Base-by-base conservation (phyloP, 2,888 invertebrate genomes). In the Chrysodeixis includens region DNA sequence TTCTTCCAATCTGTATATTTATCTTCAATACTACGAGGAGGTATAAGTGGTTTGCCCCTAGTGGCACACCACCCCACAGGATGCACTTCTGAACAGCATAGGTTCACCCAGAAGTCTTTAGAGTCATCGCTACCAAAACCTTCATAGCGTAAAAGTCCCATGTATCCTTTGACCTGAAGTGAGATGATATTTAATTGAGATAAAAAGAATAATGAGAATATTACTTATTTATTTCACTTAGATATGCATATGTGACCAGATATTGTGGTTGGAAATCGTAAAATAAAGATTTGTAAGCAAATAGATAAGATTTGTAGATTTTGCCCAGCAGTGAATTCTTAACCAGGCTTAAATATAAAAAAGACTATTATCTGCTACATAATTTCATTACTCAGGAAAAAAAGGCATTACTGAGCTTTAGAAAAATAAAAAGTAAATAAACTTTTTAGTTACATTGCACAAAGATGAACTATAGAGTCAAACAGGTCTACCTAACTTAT, bases 31-130 rank as follows among this genome's bases (percentile, higher is more conserved):
- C 97, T 97, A 89, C 97, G 97, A 12, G 99, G 99, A 18, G 99
- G 99, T 89, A 99, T 99, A 9, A 99, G 95, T 1, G 99, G 99
- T 89, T 99, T 99, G 32, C 99, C 99, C 69, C 99, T 96, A 0
- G 98, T 98, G 4, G 99, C 99, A 93, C 99, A 99, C 99, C 99
- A 99, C 7, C 99, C 99, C 5, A 99, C 99, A 16, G 99, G 98
- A 92, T 99, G 99, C n/a, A 99, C 98, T 87, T 98, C 97, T 20
- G 98, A 97, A 69, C 98, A 98, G 91, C 99, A 99, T 57, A 99
- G 94, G 84, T 99, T 99, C 6, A 99, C 97, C 99, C 99, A 99
- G 90, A 99, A 99, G 91, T 99, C 99, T 90, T 98, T 97, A 30
- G 97, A 96, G 64, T 96, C 95, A 88, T 99, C 98, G 74, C 96